Evolutionary conservation across 2,797 vertebrate genomes (phyloP).

Genomic region (Esox lucius): DNA sequence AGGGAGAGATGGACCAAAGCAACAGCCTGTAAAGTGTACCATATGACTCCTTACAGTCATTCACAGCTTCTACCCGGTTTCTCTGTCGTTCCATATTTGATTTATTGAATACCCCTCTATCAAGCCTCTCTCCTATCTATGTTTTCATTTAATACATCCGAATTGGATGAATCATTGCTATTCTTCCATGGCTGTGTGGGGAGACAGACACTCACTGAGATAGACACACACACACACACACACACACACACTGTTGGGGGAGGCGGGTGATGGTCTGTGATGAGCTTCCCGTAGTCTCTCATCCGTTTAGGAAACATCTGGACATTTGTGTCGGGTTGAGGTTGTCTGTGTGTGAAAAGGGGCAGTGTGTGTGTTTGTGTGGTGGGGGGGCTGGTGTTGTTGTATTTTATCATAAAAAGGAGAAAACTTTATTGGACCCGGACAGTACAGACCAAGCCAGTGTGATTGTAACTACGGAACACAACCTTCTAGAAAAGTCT

Average conservation of each 20-base stretch:
- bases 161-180: constrained; percentile 64
- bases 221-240: too few relatives aligned
- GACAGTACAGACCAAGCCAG: too few relatives aligned
- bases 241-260: not conserved
- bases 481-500: too few relatives aligned
- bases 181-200: constrained; percentile 39
- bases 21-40: not conserved
- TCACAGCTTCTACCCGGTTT: constrained; percentile 10
- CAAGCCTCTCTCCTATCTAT: constrained; percentile 57
- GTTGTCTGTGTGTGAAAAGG: constrained; percentile 34
- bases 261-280: constrained; percentile 27
- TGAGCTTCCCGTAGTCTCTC: constrained; percentile 67
- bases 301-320: constrained; percentile 82
- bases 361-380: not conserved
- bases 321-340: constrained; percentile 64
- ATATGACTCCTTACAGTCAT: not conserved
- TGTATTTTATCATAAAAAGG: too few relatives aligned
- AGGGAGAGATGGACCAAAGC: too few relatives aligned
- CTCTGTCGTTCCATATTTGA: constrained; percentile 19
- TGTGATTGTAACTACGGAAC: too few relatives aligned
- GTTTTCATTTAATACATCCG: constrained; percentile 62
- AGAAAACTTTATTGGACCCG: too few relatives aligned
- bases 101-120: constrained; percentile 32
- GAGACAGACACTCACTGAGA: constrained; percentile 39
- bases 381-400: not conserved